phyloP scores from a whole-genome alignment of 2,797 vertebrate genomes.

The Paedocypris micromegethes region DNA sequence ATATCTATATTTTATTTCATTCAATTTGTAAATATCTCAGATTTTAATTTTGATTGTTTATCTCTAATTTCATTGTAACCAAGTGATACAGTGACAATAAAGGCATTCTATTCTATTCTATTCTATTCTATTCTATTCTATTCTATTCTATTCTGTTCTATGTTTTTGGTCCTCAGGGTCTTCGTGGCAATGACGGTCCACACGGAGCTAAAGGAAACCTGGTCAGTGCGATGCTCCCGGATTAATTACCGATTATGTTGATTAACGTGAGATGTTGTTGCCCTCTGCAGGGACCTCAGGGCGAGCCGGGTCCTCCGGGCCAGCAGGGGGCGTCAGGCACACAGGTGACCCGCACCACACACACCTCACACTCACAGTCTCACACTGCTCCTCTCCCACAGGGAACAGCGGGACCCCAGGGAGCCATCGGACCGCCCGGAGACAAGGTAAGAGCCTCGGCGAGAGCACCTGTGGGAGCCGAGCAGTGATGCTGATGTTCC shows the following conservation, averaged over 20 bases:
- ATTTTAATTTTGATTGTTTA: no score
- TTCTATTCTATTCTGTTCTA: neutral
- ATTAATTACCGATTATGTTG: no score
- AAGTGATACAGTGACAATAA: no score
- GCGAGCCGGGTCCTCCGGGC: slow-evolving; percentile 86
- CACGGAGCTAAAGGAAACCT: slow-evolving; percentile 84
- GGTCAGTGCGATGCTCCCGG: slow-evolving; percentile 65
- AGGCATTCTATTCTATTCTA: no score
- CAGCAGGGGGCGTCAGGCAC: slow-evolving; percentile 83
- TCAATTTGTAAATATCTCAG: no score
- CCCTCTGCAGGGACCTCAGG: slow-evolving; percentile 78
- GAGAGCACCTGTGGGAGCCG: neutral
- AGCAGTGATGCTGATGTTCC: neutral
- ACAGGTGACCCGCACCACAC: slow-evolving; percentile 65
- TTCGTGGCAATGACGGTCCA: slow-evolving; percentile 85
- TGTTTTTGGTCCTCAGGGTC: slow-evolving; percentile 66
- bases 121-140: no score
- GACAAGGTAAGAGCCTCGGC: slow-evolving; percentile 73
- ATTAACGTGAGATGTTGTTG: neutral
- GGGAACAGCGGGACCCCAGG: slow-evolving; percentile 85
- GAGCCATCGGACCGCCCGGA: slow-evolving; percentile 78
- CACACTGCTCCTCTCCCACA: slow-evolving; percentile 45
- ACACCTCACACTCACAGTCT: no score
- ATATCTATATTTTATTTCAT: no score
- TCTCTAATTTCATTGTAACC: no score